Conservation (phyloP, 2,113 vertebrate genomes). For the Phrynosoma blainvillii region DNA sequence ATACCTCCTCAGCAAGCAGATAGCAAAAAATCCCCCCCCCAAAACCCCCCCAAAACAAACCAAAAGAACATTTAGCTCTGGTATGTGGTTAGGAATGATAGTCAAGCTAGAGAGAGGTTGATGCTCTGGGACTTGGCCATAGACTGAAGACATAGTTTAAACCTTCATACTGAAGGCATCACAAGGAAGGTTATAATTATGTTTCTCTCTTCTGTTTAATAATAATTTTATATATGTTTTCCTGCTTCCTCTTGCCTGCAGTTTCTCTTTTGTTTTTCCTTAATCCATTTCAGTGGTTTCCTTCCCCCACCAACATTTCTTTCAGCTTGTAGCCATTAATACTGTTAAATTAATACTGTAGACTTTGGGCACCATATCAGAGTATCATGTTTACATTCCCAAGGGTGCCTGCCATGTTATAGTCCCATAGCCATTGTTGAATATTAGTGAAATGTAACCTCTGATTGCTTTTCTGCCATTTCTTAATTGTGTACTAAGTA, state of each 20-base stretch:
- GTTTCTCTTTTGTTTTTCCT: background rate
- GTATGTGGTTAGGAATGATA: background rate
- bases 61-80: background rate
- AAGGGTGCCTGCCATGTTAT: constrained; percentile 42
- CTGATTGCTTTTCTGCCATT: background rate
- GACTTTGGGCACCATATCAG: constrained; percentile 5
- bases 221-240: background rate
- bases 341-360: constrained; percentile 44
- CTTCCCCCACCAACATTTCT: background rate
- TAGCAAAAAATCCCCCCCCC: background rate
- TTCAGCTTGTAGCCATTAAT: constrained; percentile 18
- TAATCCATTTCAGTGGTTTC: background rate
- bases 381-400: constrained; percentile 40
- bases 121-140: background rate
- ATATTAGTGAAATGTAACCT: constrained; percentile 38
- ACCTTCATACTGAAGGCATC: background rate
- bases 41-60: no score
- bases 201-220: background rate
- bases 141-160: background rate
- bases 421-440: background rate
- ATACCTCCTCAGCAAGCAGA: background rate
- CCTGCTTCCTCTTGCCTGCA: no score
- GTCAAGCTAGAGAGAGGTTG: background rate
- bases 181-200: background rate
- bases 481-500: constrained; percentile 40